Evolutionary conservation across 2,888 invertebrate species (phyloP).

Genomic region (Hypomecis punctinalis): DNA sequence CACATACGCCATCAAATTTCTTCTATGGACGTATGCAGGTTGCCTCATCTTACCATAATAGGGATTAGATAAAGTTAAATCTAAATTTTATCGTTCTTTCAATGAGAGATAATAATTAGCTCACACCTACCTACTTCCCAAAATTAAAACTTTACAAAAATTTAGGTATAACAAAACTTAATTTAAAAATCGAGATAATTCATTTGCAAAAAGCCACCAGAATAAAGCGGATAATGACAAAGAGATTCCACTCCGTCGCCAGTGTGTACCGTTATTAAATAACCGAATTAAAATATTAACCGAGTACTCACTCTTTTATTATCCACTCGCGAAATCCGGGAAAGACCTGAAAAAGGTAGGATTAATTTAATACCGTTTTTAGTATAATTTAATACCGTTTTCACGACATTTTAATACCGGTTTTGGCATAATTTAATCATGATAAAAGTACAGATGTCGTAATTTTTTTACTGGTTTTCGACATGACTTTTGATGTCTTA

Average conservation of each 20-base stretch:
- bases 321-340: slow-evolving; percentile 36
- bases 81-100: too few relatives aligned
- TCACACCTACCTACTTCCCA: too few relatives aligned
- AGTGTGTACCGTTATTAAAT: slow-evolving; percentile 22
- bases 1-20: too few relatives aligned
- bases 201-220: background rate
- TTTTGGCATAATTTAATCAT: slow-evolving; percentile 27
- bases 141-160: too few relatives aligned
- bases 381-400: slow-evolving; percentile 33
- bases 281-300: slow-evolving; percentile 28
- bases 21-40: too few relatives aligned
- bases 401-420: slow-evolving; percentile 15
- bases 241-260: background rate
- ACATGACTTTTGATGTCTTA: slow-evolving; percentile 16
- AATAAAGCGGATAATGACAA: background rate
- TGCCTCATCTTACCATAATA: too few relatives aligned
- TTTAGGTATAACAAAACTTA: too few relatives aligned
- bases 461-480: slow-evolving; percentile 16
- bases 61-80: too few relatives aligned
- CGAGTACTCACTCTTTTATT: slow-evolving; percentile 49
- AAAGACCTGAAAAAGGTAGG: slow-evolving; percentile 48
- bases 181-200: too few relatives aligned
- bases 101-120: too few relatives aligned
- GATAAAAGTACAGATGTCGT: slow-evolving; percentile 25
- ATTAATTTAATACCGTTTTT: slow-evolving; percentile 42